Conservation (phyloP, 2,797 vertebrate species). For the Orestias chungarensis region DNA sequence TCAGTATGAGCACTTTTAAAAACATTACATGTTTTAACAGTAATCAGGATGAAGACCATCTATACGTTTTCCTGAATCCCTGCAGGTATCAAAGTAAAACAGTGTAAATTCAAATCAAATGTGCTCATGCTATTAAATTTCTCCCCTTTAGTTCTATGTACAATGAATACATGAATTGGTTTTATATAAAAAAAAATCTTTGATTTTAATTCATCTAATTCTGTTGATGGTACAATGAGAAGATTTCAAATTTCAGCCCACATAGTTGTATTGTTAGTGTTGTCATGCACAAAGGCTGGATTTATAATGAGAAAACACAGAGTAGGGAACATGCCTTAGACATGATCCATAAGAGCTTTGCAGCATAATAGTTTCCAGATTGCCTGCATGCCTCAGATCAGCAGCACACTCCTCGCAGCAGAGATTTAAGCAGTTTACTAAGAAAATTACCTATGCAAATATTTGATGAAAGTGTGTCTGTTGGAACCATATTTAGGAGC, state of each 20-base stretch:
- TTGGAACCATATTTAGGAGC: neutral
- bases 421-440: constrained; percentile 4
- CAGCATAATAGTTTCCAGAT: constrained; percentile 67
- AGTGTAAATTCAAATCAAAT: neutral
- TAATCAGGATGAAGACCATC: neutral
- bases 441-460: neutral
- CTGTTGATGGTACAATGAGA: neutral
- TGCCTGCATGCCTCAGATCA: constrained; percentile 32
- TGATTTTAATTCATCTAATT: neutral
- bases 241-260: neutral
- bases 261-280: neutral
- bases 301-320: constrained; percentile 63
- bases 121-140: neutral
- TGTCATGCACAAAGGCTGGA: neutral
- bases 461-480: neutral
- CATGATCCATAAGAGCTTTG: constrained; percentile 54
- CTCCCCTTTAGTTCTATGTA: neutral
- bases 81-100: neutral
- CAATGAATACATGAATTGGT: neutral
- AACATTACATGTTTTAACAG: neutral
- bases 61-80: neutral
- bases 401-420: constrained; percentile 15
- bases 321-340: constrained; percentile 61
- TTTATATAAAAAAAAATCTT: neutral
- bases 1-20: neutral